Percentiles rank a stretch among this genome's conserved stretches.
These are phyloP conservation scores for Napeogenes inachia DNA, from an alignment of 2,888 invertebrate species.

Conservation along the genomic window DNA sequence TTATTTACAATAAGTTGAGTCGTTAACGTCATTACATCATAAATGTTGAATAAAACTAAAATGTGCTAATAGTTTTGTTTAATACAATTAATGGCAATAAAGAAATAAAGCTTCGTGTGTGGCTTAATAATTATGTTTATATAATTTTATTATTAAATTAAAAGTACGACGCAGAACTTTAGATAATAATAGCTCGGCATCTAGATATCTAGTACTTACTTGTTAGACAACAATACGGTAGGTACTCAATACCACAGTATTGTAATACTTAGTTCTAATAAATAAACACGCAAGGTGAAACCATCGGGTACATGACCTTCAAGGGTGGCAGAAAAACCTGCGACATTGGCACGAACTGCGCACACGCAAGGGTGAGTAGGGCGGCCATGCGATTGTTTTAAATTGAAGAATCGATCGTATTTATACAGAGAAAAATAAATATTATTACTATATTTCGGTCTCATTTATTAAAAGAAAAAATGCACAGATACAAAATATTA, in stretches of 20 bases:
- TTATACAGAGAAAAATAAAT: too few relatives aligned
- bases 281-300: constrained; percentile 58
- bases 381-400: constrained; percentile 5
- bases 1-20: constrained; percentile 8
- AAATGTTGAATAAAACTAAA: constrained; percentile 27
- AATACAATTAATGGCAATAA: constrained; percentile 31
- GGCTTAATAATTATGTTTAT: constrained; percentile 2
- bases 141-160: too few relatives aligned
- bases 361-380: constrained; percentile 67
- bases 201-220: too few relatives aligned
- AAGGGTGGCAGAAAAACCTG: constrained; percentile 61
- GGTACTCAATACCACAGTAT: constrained; percentile 6
- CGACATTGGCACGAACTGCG: constrained; percentile 72
- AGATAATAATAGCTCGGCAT: too few relatives aligned
- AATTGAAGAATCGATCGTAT: too few relatives aligned
- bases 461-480: too few relatives aligned
- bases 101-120: constrained; percentile 27
- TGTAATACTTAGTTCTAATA: constrained; percentile 29
- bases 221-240: not conserved
- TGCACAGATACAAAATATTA: too few relatives aligned
- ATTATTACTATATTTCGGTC: too few relatives aligned
- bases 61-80: constrained; percentile 31
- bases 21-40: constrained; percentile 33
- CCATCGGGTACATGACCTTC: constrained; percentile 64
- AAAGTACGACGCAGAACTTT: too few relatives aligned